A percentile compares a stretch with the other conserved stretches of the same genome.
These are phyloP conservation scores for Tyria jacobaeae DNA, from an alignment of 2,888 invertebrate species.

Conservation along the genomic window DNA sequence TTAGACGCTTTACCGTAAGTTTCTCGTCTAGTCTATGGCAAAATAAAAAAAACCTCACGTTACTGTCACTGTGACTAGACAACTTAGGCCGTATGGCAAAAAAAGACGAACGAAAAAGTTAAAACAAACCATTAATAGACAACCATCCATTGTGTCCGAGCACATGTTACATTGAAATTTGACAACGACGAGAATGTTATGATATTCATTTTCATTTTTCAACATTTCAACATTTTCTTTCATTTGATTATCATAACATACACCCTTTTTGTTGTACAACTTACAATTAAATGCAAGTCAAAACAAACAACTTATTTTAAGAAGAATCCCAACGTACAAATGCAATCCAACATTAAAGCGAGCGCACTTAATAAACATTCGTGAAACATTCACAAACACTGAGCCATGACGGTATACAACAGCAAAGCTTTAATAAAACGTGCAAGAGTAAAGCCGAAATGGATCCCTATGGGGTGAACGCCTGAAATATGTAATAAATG, in stretches of 20 bases:
- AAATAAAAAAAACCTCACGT: no score
- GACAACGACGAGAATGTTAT: neutral
- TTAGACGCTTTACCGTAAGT: no score
- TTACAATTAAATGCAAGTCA: neutral
- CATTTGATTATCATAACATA: no score
- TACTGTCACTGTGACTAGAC: no score
- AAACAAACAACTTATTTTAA: neutral
- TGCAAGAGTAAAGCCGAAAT: slow-evolving; percentile 31
- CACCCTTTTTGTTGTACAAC: neutral
- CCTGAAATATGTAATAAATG: slow-evolving; percentile 36
- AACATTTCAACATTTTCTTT: no score
- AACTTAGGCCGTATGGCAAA: no score
- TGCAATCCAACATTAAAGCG: slow-evolving; percentile 5
- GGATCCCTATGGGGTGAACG: slow-evolving; percentile 31
- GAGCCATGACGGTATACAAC: slow-evolving; percentile 5
- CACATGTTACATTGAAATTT: no score
- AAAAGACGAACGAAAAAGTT: no score
- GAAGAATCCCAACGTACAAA: slow-evolving; percentile 1
- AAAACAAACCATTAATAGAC: no score
- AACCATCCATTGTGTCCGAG: no score
- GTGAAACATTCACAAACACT: slow-evolving; percentile 13
- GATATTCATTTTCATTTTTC: no score
- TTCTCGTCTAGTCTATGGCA: no score
- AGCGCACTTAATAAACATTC: slow-evolving; percentile 14
- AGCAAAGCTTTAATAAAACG: slow-evolving; percentile 18